Evolutionary conservation across 2,888 invertebrate species (phyloP).

Genomic region (Xestia ashworthii): DNA sequence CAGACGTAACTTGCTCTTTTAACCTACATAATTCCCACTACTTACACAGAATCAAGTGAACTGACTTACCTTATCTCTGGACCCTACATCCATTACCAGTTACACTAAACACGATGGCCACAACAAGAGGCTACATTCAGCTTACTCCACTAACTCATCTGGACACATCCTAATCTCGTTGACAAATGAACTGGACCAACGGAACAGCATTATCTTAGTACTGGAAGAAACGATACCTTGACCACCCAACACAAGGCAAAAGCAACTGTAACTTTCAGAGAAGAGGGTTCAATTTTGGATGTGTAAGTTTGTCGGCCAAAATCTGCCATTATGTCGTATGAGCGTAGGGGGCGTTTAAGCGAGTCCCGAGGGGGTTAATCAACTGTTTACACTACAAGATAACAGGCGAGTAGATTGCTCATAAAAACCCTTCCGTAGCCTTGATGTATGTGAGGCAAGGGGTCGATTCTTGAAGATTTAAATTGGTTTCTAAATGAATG

Average conservation of each 20-base stretch:
- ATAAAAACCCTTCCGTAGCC: slow-evolving; percentile 65
- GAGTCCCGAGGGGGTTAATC: slow-evolving; percentile 66
- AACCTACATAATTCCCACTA: slow-evolving; percentile 22
- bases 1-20: neutral
- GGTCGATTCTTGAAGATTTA: slow-evolving; percentile 39
- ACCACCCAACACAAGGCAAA: slow-evolving; percentile 22
- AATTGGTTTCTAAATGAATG: slow-evolving; percentile 44
- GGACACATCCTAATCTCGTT: slow-evolving; percentile 71
- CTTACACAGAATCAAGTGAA: slow-evolving; percentile 38
- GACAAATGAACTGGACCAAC: slow-evolving; percentile 73
- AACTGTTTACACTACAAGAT: slow-evolving; percentile 71
- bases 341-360: slow-evolving; percentile 66
- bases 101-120: slow-evolving; percentile 64
- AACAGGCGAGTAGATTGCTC: slow-evolving; percentile 66
- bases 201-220: slow-evolving; percentile 70
- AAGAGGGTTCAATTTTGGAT: slow-evolving; percentile 39
- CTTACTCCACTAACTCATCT: slow-evolving; percentile 67
- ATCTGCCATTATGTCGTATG: slow-evolving; percentile 66
- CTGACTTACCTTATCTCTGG: slow-evolving; percentile 56
- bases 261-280: slow-evolving; percentile 16
- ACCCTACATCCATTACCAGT: slow-evolving; percentile 66
- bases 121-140: slow-evolving; percentile 62
- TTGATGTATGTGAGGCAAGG: slow-evolving; percentile 50
- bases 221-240: slow-evolving; percentile 63
- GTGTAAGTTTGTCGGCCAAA: slow-evolving; percentile 27